Evolutionary conservation across 2,888 invertebrate genomes (phyloP), one percentile per base, ranked within the genome.

Genomic region (Hydraecia micacea): DNA sequence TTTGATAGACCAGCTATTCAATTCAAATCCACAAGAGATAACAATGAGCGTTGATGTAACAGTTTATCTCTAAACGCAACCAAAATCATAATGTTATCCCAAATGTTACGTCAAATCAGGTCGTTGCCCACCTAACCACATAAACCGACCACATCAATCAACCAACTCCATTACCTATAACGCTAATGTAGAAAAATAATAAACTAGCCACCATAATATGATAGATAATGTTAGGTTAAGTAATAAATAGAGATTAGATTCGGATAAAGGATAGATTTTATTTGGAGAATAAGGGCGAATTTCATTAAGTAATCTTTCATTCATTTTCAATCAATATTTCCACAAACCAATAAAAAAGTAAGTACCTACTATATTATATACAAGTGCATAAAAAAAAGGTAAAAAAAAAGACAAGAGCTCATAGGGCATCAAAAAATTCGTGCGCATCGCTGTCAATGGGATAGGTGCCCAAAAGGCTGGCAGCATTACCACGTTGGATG

Each of bases 141-240:
- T 36, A 79, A 42, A 71, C 68, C 36, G 63, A 81, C 81, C 81
- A 62, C 81, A 79, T 81, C 71, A 84, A 84, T 72, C 76, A 68
- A 52, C 58, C 25, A 42, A 62, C 79, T 58, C 67, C 80, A 81
- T 77, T 79, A 84, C 28, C 25, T 55, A 2, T 39, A 55, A 78
- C 11, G 62, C 46, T 79, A 58, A 71, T 67, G 36, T 46, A 60
- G 21, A 66, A 60, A 82, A 80, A 49, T 46, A 83, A 67, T 67
- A 66, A 55, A 36, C 52, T 21, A 28, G 11, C 75, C 28, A 32
- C 28, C 28, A 39, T 28, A 49, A 25, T 4, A 28, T 32, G 18
- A 32, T 62, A 32, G 60, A 62, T 62, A 55, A 55, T 55, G 13
- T 60, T 60, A 28, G 28, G 8, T 28, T 18, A 28, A 7, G 28